Evolutionary conservation across 2,888 invertebrate genomes (phyloP).

Genomic region (Nemotelus nigrinus): DNA sequence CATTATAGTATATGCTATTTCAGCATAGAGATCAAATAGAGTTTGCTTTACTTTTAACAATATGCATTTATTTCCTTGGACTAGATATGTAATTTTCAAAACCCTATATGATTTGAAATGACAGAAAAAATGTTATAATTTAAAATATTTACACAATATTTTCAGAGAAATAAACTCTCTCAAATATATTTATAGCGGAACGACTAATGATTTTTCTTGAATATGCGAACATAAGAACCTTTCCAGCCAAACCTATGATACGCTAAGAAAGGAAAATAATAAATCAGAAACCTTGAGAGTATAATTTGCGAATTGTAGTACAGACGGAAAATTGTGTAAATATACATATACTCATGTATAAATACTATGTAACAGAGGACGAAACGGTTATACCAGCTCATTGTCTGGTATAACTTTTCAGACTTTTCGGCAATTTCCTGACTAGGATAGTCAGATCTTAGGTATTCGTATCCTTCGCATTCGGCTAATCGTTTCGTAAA

Average conservation of each 20-base stretch:
- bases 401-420: constrained; percentile 64
- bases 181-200: not conserved
- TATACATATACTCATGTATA: constrained; percentile 63
- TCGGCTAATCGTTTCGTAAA: constrained; percentile 69
- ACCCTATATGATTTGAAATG: too few species aligned
- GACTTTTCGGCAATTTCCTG: constrained; percentile 59
- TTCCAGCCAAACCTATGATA: constrained; percentile 49
- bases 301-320: constrained; percentile 71
- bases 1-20: too few species aligned
- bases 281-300: constrained; percentile 43
- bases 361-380: constrained; percentile 59
- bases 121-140: too few species aligned
- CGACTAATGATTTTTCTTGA: not conserved
- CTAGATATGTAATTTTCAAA: too few species aligned
- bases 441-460: constrained; percentile 58
- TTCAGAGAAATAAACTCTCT: too few species aligned
- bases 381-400: constrained; percentile 65
- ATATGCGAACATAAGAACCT: constrained; percentile 46
- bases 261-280: constrained; percentile 49
- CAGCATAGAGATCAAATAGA: too few species aligned
- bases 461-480: constrained; percentile 69
- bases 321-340: constrained; percentile 68
- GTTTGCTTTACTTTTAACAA: too few species aligned
- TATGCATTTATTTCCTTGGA: too few species aligned
- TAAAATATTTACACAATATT: too few species aligned